Evolutionary conservation across 2,888 invertebrate species (phyloP).

Genomic region (Arge pagana): DNA sequence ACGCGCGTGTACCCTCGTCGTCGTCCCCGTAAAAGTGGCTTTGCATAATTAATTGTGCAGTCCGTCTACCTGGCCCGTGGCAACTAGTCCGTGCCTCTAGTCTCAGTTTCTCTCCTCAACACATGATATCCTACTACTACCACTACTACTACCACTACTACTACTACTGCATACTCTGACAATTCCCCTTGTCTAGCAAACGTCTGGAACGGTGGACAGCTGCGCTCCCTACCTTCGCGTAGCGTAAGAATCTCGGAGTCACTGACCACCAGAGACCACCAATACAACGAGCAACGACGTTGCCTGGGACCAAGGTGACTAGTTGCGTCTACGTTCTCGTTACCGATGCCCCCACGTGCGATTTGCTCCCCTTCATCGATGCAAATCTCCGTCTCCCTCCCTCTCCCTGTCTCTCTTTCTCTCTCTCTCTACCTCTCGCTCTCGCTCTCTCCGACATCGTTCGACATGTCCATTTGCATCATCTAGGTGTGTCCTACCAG

Average conservation of each 20-base stretch:
- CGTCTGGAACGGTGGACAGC: constrained; percentile 18
- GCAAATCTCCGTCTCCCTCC: not conserved
- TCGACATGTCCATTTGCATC: too few relatives aligned
- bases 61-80: constrained; percentile 13
- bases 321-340: constrained; percentile 46
- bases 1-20: too few relatives aligned
- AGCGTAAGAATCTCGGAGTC: constrained; percentile 15
- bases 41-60: constrained; percentile 16
- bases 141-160: not conserved
- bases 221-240: constrained; percentile 15
- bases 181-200: constrained; percentile 16
- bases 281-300: too few relatives aligned
- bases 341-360: constrained; percentile 39
- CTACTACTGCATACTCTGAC: too few relatives aligned
- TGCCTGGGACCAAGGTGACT: constrained; percentile 14
- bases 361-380: constrained; percentile 37
- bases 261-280: constrained; percentile 18
- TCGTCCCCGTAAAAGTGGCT: constrained; percentile 7
- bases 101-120: too few relatives aligned
- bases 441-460: not conserved
- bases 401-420: not conserved
- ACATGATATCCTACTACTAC: constrained; percentile 4
- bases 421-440: not conserved
- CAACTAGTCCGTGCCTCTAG: too few relatives aligned
- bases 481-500: too few relatives aligned